These are phyloP conservation scores for Synanthedon myopaeformis DNA, from an alignment of 2,888 invertebrate genomes.

Conservation along the genomic window DNA sequence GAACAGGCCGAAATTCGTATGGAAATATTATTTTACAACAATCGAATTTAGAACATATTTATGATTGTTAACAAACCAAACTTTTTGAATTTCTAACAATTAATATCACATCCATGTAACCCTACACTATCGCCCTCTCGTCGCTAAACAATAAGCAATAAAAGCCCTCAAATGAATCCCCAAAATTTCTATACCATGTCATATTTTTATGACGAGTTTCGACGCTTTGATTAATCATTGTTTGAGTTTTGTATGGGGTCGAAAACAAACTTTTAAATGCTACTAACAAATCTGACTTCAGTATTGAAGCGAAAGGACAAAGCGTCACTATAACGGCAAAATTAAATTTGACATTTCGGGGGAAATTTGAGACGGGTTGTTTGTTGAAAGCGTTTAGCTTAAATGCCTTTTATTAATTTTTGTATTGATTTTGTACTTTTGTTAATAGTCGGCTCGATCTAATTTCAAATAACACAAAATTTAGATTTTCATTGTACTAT, in stretches of 20 bases:
- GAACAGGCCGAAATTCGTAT: too few relatives aligned
- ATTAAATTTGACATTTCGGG: not conserved
- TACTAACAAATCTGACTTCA: not conserved
- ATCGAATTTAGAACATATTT: too few relatives aligned
- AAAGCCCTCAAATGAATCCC: not conserved
- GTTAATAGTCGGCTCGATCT: too few relatives aligned
- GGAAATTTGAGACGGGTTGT: slow-evolving; percentile 4
- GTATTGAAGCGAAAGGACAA: not conserved
- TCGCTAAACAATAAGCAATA: not conserved
- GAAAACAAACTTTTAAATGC: not conserved
- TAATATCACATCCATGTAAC: not conserved
- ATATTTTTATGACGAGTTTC: slow-evolving; percentile 5
- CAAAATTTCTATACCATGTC: slow-evolving; percentile 4
- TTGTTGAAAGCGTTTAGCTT: slow-evolving; percentile 2
- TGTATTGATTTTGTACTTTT: not conserved
- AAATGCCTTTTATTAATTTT: slow-evolving; percentile 1
- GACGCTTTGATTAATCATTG: slow-evolving; percentile 1
- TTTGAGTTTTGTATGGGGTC: not conserved
- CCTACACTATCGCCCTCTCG: not conserved
- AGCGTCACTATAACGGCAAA: not conserved
- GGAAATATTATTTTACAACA: too few relatives aligned
- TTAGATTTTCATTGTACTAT: too few relatives aligned
- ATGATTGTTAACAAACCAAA: too few relatives aligned
- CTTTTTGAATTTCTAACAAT: too few relatives aligned
- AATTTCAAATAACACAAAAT: too few relatives aligned